Percentiles rank a stretch among this genome's conserved stretches.
Evolutionary conservation across 2,888 invertebrate genomes (phyloP).

Genomic region (Aelia acuminata): DNA sequence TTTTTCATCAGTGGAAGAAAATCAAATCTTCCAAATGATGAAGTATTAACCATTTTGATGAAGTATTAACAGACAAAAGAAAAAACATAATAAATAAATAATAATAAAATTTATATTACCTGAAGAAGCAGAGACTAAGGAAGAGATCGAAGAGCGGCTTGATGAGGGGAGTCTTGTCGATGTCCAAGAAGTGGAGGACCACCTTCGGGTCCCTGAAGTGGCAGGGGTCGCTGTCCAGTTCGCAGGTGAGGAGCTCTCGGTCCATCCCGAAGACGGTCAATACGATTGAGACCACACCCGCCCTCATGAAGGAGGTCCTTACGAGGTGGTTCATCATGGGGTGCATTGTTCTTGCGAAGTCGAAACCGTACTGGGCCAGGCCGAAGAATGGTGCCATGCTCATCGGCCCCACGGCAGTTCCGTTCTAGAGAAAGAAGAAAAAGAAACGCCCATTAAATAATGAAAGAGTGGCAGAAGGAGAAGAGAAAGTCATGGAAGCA

Average conservation of each 20-base stretch:
- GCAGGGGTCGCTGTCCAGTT: conserved; percentile 70
- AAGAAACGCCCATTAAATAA: too few species aligned
- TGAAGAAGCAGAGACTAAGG: conserved; percentile 48
- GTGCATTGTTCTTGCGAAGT: conserved; percentile 78
- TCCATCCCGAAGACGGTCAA: conserved; percentile 77
- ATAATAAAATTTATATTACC: too few species aligned
- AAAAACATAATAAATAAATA: too few species aligned
- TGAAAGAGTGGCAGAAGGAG: too few species aligned
- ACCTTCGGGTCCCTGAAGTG: conserved; percentile 77
- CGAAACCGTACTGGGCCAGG: conserved; percentile 79
- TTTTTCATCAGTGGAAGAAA: too few species aligned
- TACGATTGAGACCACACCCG: conserved; percentile 77
- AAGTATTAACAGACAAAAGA: too few species aligned
- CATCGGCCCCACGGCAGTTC: conserved; percentile 78
- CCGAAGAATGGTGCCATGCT: conserved; percentile 78
- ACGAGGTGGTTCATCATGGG: conserved; percentile 75
- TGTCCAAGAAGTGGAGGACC: conserved; percentile 67
- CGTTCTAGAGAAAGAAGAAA: conserved; percentile 72
- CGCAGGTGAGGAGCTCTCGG: conserved; percentile 73
- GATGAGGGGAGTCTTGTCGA: not conserved
- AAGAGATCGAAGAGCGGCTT: not conserved
- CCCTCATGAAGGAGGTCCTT: conserved; percentile 78
- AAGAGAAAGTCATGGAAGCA: too few species aligned
- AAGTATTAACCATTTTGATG: too few species aligned
- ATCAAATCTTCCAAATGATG: too few species aligned